These are phyloP conservation scores for Asteroscopus sphinx DNA, from an alignment of 2,888 invertebrate species.

Conservation along the genomic window DNA sequence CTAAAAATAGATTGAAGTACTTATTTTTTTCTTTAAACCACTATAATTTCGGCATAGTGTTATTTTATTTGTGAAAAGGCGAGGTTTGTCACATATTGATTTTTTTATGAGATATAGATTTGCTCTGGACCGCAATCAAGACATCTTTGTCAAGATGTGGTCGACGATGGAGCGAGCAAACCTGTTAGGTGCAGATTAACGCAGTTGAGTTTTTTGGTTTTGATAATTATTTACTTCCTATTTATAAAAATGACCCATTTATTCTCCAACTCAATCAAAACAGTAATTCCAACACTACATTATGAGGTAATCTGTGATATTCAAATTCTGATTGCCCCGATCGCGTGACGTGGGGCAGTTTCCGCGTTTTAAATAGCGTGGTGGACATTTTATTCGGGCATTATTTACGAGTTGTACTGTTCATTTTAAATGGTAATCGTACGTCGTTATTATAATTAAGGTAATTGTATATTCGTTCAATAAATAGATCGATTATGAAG, in stretches of 20 bases:
- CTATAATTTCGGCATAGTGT: no score
- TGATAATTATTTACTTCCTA: no score
- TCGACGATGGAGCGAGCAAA: no score
- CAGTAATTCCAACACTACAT: constrained; percentile 26
- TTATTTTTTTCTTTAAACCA: no score
- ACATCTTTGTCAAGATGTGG: no score
- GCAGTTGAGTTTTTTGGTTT: no score
- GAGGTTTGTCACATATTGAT: no score
- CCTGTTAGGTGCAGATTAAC: no score
- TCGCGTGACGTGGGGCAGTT: constrained; percentile 38
- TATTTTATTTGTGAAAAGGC: no score
- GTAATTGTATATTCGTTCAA: constrained; percentile 30
- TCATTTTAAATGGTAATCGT: constrained; percentile 51
- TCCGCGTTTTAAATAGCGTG: constrained; percentile 26
- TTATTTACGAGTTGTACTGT: constrained; percentile 38
- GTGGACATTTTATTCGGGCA: constrained; percentile 31
- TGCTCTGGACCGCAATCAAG: no score
- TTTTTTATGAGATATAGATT: no score
- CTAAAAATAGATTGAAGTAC: no score
- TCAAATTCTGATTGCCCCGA: constrained; percentile 34
- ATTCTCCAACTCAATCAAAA: constrained; percentile 19
- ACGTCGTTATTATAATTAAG: constrained; percentile 43
- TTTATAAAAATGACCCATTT: not conserved
- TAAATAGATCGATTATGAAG: constrained; percentile 8
- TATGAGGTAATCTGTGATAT: constrained; percentile 29